A percentile compares a stretch with the other conserved stretches of the same genome.
These are phyloP conservation scores for Drosophila parthenogenetica DNA, from an alignment of 2,888 invertebrate genomes.

Conservation along the genomic window DNA sequence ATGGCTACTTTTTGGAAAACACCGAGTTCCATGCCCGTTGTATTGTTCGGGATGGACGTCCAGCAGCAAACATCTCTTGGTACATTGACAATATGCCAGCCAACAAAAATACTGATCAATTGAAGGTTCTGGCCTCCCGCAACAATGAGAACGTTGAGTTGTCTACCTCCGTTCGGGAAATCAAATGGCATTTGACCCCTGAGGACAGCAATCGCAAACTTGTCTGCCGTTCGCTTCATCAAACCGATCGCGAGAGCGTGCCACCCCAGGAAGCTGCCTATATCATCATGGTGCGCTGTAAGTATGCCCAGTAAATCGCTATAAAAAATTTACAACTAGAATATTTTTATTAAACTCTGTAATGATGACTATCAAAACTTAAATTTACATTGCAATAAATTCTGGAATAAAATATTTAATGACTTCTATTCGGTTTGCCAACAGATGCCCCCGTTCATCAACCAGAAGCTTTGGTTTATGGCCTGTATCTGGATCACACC, in stretches of 20 bases:
- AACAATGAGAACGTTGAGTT: slow-evolving; percentile 87
- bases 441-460: slow-evolving; percentile 89
- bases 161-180: slow-evolving; percentile 88
- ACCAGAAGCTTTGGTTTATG: slow-evolving; percentile 89
- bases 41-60: slow-evolving; percentile 89
- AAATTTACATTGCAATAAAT: not conserved
- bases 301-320: slow-evolving; percentile 75
- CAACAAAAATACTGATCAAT: slow-evolving; percentile 87
- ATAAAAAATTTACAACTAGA: not conserved
- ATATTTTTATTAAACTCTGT: not conserved
- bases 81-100: slow-evolving; percentile 89
- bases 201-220: slow-evolving; percentile 89
- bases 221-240: slow-evolving; percentile 89
- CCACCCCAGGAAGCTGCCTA: slow-evolving; percentile 80
- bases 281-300: slow-evolving; percentile 87
- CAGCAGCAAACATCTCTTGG: slow-evolving; percentile 91
- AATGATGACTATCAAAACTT: not conserved
- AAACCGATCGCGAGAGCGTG: slow-evolving; percentile 82
- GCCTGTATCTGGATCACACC: slow-evolving; percentile 89
- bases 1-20: slow-evolving; percentile 85
- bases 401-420: not conserved
- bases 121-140: slow-evolving; percentile 83
- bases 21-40: slow-evolving; percentile 89
- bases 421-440: not conserved
- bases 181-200: slow-evolving; percentile 87